Evolutionary conservation across 2,888 invertebrate genomes (phyloP).

Genomic region (Amphipyra tragopoginis): DNA sequence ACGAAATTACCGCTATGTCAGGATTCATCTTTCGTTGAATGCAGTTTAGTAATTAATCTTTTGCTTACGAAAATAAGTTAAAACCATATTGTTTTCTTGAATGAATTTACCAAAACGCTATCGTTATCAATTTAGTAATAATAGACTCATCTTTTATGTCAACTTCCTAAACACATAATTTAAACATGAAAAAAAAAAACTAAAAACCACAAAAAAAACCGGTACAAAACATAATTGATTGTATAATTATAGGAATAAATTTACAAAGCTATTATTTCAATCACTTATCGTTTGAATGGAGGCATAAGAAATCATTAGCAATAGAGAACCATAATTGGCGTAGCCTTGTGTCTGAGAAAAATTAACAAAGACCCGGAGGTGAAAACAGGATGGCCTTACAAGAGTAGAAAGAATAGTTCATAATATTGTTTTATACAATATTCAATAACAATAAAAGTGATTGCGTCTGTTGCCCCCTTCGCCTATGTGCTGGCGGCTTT

Average conservation of each 20-base stretch:
- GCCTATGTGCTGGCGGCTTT: too few relatives aligned
- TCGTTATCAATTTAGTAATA: background rate
- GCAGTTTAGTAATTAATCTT: too few relatives aligned
- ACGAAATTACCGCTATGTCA: too few relatives aligned
- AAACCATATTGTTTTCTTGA: too few relatives aligned
- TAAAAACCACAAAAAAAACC: conserved; percentile 12
- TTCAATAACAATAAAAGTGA: background rate
- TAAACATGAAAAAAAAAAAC: conserved; percentile 25
- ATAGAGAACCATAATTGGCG: conserved; percentile 52
- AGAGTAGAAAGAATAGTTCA: conserved; percentile 22
- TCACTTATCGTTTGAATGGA: conserved; percentile 39
- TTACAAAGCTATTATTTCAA: conserved; percentile 41
- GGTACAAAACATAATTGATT: conserved; percentile 19
- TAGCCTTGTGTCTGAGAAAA: conserved; percentile 63
- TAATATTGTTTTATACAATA: conserved; percentile 4
- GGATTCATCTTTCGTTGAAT: too few relatives aligned
- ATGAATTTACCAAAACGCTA: too few relatives aligned
- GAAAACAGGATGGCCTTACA: conserved; percentile 66
- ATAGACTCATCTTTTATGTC: conserved; percentile 30
- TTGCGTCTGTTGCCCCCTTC: too few relatives aligned
- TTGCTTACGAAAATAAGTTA: too few relatives aligned
- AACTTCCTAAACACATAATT: conserved; percentile 24
- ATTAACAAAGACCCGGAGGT: conserved; percentile 68
- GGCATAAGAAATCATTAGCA: conserved; percentile 53
- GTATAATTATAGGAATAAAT: conserved; percentile 38